These are phyloP conservation scores for Pseudomyrmex dendroicus DNA, from an alignment of 1,140 invertebrate species.

Conservation along the genomic window DNA sequence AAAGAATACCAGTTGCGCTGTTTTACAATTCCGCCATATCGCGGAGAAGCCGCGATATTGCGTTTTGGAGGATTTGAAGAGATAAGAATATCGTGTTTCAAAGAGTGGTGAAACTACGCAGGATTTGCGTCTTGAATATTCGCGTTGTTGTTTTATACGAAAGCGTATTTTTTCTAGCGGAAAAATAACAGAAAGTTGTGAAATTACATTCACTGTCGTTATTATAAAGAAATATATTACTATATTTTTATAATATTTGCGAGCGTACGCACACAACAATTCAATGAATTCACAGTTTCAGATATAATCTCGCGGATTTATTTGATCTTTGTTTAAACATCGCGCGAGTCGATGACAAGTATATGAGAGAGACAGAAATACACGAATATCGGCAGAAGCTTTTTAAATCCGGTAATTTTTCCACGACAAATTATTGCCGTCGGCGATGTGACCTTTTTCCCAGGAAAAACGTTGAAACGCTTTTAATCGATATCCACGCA, in stretches of 20 bases:
- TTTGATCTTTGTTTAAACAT: conserved; percentile 1
- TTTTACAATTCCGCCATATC: conserved; percentile 2
- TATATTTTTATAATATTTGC: no score
- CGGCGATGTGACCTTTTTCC: background rate
- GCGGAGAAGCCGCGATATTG: background rate
- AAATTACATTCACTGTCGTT: background rate
- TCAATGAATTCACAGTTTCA: no score
- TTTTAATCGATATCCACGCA: conserved; percentile 40
- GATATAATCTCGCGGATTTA: background rate
- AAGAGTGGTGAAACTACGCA: background rate
- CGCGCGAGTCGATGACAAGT: background rate
- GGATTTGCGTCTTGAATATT: background rate
- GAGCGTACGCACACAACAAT: no score
- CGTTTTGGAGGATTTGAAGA: background rate
- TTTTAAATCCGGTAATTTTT: conserved; percentile 32
- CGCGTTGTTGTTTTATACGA: background rate
- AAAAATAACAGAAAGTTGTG: background rate
- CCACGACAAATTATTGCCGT: conserved; percentile 30
- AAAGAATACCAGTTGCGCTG: background rate
- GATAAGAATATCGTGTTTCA: no score
- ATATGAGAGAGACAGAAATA: background rate
- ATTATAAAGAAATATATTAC: background rate
- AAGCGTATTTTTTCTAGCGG: background rate
- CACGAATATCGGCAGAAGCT: background rate
- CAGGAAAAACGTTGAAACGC: background rate